Conservation (phyloP, 2,888 invertebrate genomes). For the Perithous albicinctus region DNA sequence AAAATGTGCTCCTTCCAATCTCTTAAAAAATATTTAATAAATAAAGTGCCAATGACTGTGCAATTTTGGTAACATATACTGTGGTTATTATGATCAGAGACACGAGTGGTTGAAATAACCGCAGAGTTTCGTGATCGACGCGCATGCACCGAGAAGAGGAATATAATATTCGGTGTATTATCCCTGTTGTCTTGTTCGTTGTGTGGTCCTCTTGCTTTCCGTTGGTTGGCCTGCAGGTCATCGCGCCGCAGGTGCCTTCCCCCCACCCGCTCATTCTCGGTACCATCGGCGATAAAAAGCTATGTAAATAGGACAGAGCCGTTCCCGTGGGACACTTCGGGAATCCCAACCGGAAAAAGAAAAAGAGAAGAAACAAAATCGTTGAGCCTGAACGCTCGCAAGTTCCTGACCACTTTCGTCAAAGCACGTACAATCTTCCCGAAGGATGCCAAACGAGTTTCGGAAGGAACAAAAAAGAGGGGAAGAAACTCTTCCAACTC, state of each 20-base stretch:
- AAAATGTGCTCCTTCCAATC: background rate
- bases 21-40: background rate
- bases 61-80: background rate
- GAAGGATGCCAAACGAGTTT: conserved; percentile 48
- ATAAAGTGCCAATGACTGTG: conserved; percentile 3
- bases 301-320: conserved; percentile 41
- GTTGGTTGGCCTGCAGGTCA: conserved; percentile 35
- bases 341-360: conserved; percentile 1
- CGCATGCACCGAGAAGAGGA: conserved; percentile 13
- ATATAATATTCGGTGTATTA: conserved; percentile 46
- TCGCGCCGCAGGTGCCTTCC: conserved; percentile 56
- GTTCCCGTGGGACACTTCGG: conserved; percentile 34
- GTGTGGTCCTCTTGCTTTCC: conserved; percentile 34
- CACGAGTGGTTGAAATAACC: conserved; percentile 30
- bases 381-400: background rate
- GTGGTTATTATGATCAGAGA: background rate
- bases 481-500: too few species aligned
- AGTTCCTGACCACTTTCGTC: conserved; percentile 34
- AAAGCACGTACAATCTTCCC: conserved; percentile 49
- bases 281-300: conserved; percentile 57
- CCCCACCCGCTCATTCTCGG: conserved; percentile 55
- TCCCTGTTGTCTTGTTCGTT: conserved; percentile 10
- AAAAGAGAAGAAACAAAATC: conserved; percentile 23
- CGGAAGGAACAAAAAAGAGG: conserved; percentile 29
- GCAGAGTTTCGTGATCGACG: conserved; percentile 39